These are phyloP conservation scores for Megaceryle torquata DNA, from an alignment of 2,113 vertebrate species.

Conservation along the genomic window DNA sequence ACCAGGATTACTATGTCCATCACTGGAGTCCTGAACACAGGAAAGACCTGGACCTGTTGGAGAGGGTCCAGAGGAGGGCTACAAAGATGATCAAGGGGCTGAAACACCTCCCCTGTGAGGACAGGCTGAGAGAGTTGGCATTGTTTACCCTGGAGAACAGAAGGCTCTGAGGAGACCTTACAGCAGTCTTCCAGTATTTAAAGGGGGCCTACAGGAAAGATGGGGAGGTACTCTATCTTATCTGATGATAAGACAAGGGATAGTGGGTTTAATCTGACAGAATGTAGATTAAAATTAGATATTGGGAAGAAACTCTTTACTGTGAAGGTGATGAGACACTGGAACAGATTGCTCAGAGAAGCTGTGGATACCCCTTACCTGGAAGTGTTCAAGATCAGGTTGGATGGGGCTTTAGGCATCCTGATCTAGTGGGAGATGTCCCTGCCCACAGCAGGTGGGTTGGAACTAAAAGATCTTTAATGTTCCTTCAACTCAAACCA, in stretches of 20 bases:
- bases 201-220: neutral
- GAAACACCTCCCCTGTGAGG: neutral
- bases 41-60: too few relatives aligned
- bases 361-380: neutral
- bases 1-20: neutral
- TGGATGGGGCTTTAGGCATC: neutral
- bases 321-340: neutral
- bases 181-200: neutral
- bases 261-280: neutral
- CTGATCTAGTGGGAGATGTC: neutral
- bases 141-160: neutral
- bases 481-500: neutral
- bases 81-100: too few relatives aligned
- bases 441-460: neutral
- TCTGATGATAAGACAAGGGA: too few relatives aligned
- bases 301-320: neutral
- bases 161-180: neutral
- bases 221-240: neutral
- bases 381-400: neutral
- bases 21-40: too few relatives aligned
- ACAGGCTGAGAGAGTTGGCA: neutral
- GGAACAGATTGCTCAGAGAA: neutral
- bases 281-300: neutral
- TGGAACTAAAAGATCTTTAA: neutral
- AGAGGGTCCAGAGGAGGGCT: too few relatives aligned